Base-by-base conservation (phyloP, 2,113 vertebrate species). In the Microtus ochrogaster region DNA sequence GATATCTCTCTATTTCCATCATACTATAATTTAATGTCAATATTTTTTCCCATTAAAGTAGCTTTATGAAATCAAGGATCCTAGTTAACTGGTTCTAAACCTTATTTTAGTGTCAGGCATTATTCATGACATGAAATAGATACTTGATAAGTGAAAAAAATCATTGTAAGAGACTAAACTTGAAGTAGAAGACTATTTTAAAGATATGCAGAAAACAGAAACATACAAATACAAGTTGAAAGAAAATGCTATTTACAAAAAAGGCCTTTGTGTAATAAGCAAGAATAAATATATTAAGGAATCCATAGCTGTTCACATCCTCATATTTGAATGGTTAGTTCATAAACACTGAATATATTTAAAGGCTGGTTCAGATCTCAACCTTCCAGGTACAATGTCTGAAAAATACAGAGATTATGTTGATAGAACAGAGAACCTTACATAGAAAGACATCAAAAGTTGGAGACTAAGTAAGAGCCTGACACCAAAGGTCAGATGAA, bases 351-450 rank as follows among this genome's bases (percentile, higher is more conserved):
- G 33, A 91, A 68, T 73, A 89, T 26, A 72, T 78, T 73, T 92
- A 13, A 92, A 28, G 17, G 12, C 30, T 92, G 66, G 44, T 41
- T 41, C n/a, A 93, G 78, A 95, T 92, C 39, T 94, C 33, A 82
- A 33, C 22, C 9, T 91, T 94, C n/a, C 16, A 85, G n/a, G 41
- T 81, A 91, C 24, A 76, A 93, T 95, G 47, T 82, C 44, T 83
- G 74, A 68, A 77, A 94, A 86, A 65, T 44, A n/a, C 19, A 65
- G 3, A 92, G 49, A 66, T 78, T 7, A 79, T 58, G 4, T 3
- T 61, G 7, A 85, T 89, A 91, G 19, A 12, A 66, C 47, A 44
- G 52, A 70, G 41, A 79, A 70, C 2, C 82, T 66, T 66, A 39
- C 13, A 87, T n/a, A 68, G 21, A 74, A 84, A 82, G 28, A 74